Conservation (phyloP, 1,140 invertebrate genomes). For the Pogonognathellus flavescens region DNA sequence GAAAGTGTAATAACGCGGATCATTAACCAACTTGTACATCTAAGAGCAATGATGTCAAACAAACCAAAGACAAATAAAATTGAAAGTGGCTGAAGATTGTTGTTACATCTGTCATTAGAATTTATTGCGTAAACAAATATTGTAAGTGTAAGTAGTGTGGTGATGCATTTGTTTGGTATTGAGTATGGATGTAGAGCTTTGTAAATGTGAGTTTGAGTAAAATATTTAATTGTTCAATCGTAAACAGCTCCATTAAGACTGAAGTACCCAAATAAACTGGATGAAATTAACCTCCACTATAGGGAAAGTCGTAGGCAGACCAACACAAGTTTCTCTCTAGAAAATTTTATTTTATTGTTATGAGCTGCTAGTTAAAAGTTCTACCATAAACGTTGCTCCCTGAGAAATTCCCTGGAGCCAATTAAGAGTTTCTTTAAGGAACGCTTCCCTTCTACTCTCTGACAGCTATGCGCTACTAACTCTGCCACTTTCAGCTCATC, state of each 20-base stretch:
- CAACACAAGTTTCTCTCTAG: not conserved
- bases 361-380: conserved; percentile 50
- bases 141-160: not conserved
- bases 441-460: conserved; percentile 6
- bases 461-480: conserved; percentile 19
- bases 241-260: conserved; percentile 38
- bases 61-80: not conserved
- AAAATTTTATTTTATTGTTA: conserved; percentile 48
- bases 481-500: conserved; percentile 34
- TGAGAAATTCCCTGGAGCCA: conserved; percentile 36
- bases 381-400: conserved; percentile 42
- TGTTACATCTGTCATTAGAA: conserved; percentile 2
- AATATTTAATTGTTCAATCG: conserved; percentile 47
- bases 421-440: conserved; percentile 40
- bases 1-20: too few species aligned
- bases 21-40: not conserved
- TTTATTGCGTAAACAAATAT: not conserved
- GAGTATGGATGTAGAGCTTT: conserved; percentile 3
- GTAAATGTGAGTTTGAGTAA: not conserved
- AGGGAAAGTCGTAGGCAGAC: not conserved
- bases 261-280: not conserved
- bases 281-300: not conserved
- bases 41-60: not conserved
- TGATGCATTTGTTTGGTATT: conserved; percentile 19
- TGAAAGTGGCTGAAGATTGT: conserved; percentile 2